Percentiles rank a stretch among this genome's conserved stretches.
Evolutionary conservation across 2,113 vertebrate genomes (phyloP).

Genomic region (Carassius auratus): DNA sequence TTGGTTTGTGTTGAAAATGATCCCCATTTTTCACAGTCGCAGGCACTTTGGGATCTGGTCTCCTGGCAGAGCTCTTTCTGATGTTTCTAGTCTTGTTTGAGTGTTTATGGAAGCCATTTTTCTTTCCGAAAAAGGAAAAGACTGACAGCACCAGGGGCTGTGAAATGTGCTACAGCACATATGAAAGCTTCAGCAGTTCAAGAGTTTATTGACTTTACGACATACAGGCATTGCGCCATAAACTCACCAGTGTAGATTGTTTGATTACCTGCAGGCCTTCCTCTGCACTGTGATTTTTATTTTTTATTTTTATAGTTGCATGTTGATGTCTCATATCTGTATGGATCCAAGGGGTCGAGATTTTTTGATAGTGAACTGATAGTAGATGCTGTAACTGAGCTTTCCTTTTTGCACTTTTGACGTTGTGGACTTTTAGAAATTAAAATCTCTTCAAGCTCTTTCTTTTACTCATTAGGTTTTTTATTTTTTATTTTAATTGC

Average conservation of each 20-base stretch:
- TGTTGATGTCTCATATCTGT: background rate
- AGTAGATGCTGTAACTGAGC: background rate
- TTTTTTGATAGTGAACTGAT: background rate
- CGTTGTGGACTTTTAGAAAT: too few relatives aligned
- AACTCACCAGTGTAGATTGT: background rate
- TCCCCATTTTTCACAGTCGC: background rate
- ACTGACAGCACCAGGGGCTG: background rate
- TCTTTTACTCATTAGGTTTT: too few relatives aligned
- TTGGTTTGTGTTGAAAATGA: background rate
- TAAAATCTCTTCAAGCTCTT: too few relatives aligned
- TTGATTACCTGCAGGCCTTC: background rate
- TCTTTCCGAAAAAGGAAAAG: background rate
- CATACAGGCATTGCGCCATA: background rate
- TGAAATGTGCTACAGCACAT: background rate
- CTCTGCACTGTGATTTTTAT: background rate
- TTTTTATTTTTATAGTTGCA: background rate
- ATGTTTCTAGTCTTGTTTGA: constrained; percentile 10
- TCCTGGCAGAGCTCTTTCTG: background rate
- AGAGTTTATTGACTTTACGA: constrained; percentile 1
- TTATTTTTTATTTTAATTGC: too few relatives aligned
- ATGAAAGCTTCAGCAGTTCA: constrained; percentile 1
- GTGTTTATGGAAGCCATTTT: background rate
- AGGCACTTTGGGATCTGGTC: background rate
- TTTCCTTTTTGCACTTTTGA: background rate
- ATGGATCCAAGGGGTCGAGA: background rate